phyloP scores from a whole-genome alignment of 2,888 invertebrate genomes.

The Leptopilina myrica region DNA sequence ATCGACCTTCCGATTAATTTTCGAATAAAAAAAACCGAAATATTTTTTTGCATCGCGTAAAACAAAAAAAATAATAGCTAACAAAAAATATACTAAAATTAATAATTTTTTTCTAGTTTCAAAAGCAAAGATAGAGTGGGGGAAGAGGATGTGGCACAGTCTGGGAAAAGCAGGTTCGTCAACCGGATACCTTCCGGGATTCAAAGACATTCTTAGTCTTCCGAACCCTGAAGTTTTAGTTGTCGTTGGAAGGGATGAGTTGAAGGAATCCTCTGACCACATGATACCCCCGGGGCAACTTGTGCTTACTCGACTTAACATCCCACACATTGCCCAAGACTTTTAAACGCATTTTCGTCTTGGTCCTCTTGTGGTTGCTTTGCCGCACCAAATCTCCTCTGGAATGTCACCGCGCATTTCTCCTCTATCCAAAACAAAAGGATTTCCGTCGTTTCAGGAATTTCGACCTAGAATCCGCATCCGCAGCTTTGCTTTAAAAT shows the following conservation, averaged over 20 bases:
- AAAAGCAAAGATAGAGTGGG: neutral
- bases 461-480: slow-evolving; percentile 19
- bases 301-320: slow-evolving; percentile 66
- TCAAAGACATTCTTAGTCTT: slow-evolving; percentile 76
- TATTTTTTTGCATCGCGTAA: no score
- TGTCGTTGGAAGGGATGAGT: slow-evolving; percentile 62
- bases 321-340: slow-evolving; percentile 63
- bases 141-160: neutral
- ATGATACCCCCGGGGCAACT: slow-evolving; percentile 66
- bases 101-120: neutral
- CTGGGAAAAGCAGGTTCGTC: slow-evolving; percentile 50
- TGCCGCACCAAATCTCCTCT: slow-evolving; percentile 54
- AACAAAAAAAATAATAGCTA: no score
- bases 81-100: no score
- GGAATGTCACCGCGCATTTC: slow-evolving; percentile 56
- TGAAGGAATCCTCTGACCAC: slow-evolving; percentile 74
- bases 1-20: no score
- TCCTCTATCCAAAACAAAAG: slow-evolving; percentile 48
- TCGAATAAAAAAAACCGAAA: no score
- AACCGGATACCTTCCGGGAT: slow-evolving; percentile 70
- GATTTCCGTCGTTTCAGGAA: slow-evolving; percentile 43
- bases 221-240: slow-evolving; percentile 70
- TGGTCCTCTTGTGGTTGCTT: slow-evolving; percentile 55
- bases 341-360: slow-evolving; percentile 54
- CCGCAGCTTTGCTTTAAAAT: neutral